Conservation (phyloP, 2,797 vertebrate species). For the Scolopax rusticola region DNA sequence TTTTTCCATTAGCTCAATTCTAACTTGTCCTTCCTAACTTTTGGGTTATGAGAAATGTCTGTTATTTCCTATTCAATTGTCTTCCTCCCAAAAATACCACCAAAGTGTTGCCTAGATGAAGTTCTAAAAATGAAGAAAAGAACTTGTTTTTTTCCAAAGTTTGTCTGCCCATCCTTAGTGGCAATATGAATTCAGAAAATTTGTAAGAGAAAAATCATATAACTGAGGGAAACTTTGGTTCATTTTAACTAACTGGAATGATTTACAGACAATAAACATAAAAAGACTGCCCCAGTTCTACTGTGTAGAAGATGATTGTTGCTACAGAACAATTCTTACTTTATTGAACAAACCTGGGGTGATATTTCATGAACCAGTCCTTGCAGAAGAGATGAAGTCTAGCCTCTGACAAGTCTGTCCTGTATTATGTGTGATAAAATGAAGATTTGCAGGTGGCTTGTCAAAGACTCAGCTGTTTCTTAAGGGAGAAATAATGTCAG, state of each 20-base stretch:
- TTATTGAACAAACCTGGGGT: background rate
- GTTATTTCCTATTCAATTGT: background rate
- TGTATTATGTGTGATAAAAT: background rate
- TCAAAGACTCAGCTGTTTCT: background rate
- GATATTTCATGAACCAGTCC: background rate
- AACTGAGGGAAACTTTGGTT: background rate
- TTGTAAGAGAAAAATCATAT: background rate
- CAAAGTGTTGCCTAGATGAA: background rate
- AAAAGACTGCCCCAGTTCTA: background rate
- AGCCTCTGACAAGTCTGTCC: background rate
- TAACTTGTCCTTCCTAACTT: background rate
- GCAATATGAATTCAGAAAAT: background rate
- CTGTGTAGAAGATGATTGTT: background rate
- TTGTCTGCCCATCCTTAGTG: background rate
- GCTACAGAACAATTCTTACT: background rate
- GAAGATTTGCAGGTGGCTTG: background rate
- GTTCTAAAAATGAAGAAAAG: background rate
- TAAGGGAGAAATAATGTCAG: background rate
- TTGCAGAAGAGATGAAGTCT: background rate
- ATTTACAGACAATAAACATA: background rate
- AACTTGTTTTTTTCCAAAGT: background rate
- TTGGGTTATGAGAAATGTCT: background rate
- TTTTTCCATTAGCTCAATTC: background rate
- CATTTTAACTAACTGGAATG: background rate
- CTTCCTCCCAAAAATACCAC: background rate